These are phyloP conservation scores for Sesia apiformis DNA, from an alignment of 2,888 invertebrate genomes.

Conservation along the genomic window DNA sequence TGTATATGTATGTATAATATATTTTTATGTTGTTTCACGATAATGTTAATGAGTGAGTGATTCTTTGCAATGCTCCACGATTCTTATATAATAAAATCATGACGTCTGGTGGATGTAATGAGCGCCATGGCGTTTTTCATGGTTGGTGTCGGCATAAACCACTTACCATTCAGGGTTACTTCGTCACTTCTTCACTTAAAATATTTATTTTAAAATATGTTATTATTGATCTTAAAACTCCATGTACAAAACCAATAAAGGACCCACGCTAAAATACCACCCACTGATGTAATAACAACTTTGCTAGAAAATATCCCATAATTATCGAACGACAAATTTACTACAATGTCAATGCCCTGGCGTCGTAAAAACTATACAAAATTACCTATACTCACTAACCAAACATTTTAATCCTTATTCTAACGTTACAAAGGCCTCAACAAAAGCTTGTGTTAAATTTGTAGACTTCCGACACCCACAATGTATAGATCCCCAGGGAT, in stretches of 20 bases:
- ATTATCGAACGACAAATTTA: not conserved
- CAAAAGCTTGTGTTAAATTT: not conserved
- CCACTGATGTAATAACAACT: not conserved
- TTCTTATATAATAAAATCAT: no score
- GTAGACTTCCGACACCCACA: slow-evolving; percentile 21
- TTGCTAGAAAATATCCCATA: not conserved
- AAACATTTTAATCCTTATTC: not conserved
- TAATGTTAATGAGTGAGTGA: no score
- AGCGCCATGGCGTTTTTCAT: no score
- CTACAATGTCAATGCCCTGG: not conserved
- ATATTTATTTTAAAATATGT: no score
- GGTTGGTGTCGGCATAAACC: no score
- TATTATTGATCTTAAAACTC: no score
- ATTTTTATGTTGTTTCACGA: no score
- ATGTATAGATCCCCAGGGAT: slow-evolving; percentile 34
- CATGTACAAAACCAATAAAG: not conserved
- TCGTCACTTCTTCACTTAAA: no score
- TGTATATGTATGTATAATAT: no score
- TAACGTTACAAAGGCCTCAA: not conserved
- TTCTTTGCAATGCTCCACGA: no score
- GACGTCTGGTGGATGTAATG: no score
- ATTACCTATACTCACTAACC: not conserved
- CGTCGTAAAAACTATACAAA: not conserved
- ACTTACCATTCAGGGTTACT: no score
- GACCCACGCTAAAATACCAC: not conserved